These are phyloP conservation scores for Seira musarum DNA, from an alignment of 2,888 invertebrate genomes.

Conservation along the genomic window DNA sequence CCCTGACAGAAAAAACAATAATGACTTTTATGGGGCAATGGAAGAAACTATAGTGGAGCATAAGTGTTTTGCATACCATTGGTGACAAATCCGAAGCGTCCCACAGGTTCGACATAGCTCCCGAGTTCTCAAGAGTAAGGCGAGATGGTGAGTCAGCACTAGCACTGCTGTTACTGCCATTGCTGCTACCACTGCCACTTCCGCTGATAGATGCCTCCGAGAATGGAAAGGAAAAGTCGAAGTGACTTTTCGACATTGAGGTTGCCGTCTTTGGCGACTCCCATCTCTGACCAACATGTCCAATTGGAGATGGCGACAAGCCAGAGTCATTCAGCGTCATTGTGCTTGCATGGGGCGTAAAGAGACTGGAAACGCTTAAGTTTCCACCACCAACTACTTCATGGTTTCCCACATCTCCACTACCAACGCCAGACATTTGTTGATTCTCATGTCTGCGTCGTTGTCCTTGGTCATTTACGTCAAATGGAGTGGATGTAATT, in stretches of 20 bases:
- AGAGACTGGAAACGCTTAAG: neutral
- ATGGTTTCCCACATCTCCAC: neutral
- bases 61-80: no score
- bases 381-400: constrained; percentile 21
- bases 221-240: constrained; percentile 43
- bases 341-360: neutral
- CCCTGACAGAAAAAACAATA: neutral
- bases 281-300: constrained; percentile 25
- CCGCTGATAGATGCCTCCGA: constrained; percentile 19
- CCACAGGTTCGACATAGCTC: neutral
- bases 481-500: constrained; percentile 34
- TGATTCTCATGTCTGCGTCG: neutral
- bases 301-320: constrained; percentile 11
- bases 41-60: no score
- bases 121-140: neutral
- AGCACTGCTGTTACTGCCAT: constrained; percentile 35
- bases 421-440: constrained; percentile 25
- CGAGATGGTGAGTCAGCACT: constrained; percentile 49
- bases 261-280: constrained; percentile 26
- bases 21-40: neutral
- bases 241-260: constrained; percentile 21
- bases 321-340: constrained; percentile 37
- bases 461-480: constrained; percentile 32
- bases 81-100: neutral
- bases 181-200: constrained; percentile 11